A percentile compares a stretch with the other conserved stretches of the same genome.
phyloP scores from a whole-genome alignment of 2,888 invertebrate genomes.

The Cataglyphis albicans region DNA sequence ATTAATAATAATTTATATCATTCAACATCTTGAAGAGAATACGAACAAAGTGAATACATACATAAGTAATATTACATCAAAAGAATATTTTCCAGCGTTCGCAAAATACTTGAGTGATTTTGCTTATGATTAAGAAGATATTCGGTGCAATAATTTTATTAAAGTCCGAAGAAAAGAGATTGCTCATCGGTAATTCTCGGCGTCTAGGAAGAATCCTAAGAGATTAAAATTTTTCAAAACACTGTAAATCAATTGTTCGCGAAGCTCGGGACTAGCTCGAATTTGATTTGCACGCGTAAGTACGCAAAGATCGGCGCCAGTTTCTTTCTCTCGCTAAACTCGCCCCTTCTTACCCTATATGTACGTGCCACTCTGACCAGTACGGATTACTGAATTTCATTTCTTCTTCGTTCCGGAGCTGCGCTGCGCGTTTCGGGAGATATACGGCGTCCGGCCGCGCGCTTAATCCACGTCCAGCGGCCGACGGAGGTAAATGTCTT shows the following conservation, averaged over 20 bases:
- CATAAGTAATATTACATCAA: background rate
- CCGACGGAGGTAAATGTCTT: slow-evolving; percentile 48
- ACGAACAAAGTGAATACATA: background rate
- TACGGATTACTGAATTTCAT: slow-evolving; percentile 39
- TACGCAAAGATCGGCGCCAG: background rate
- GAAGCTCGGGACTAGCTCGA: background rate
- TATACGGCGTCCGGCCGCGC: slow-evolving; percentile 33
- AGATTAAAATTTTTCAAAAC: slow-evolving; percentile 53
- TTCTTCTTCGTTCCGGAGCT: slow-evolving; percentile 22
- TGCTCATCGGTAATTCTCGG: background rate
- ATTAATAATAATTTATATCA: slow-evolving; percentile 21
- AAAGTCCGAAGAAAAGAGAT: background rate
- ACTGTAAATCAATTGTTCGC: slow-evolving; percentile 36
- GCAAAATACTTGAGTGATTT: background rate
- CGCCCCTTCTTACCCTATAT: background rate
- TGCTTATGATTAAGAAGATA: slow-evolving; percentile 25
- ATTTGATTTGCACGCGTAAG: slow-evolving; percentile 40
- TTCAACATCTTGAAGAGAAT: background rate
- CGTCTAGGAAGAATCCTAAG: slow-evolving; percentile 8
- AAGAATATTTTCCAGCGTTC: background rate
- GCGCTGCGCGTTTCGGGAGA: slow-evolving; percentile 10
- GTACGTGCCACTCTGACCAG: slow-evolving; percentile 9
- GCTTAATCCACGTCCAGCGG: slow-evolving; percentile 36
- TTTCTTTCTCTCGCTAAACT: slow-evolving; percentile 7
- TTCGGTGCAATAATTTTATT: slow-evolving; percentile 27